phyloP scores from a whole-genome alignment of 92 coral and sea anemone genomes.

The Phenganax stokvisi region DNA sequence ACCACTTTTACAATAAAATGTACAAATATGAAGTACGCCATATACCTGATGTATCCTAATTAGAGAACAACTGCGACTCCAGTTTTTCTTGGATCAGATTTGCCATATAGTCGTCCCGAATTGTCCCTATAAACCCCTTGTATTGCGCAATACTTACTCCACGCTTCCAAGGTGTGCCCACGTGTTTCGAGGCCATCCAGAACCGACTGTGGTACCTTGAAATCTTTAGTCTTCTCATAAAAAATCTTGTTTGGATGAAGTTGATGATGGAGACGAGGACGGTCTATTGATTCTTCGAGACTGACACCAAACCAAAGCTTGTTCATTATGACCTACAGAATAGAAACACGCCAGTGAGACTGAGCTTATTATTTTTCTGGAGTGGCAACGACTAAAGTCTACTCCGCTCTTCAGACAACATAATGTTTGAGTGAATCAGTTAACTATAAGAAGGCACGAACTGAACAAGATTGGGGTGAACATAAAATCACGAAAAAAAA shows the following conservation, averaged over 20 bases:
- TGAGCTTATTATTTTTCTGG: too few species aligned
- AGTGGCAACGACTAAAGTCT: too few species aligned
- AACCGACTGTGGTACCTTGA: constrained; percentile 36
- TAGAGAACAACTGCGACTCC: constrained; percentile 40
- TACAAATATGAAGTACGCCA: too few species aligned
- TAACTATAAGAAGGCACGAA: too few species aligned
- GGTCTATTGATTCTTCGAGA: constrained; percentile 50
- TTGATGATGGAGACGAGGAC: constrained; percentile 65
- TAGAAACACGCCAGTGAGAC: neutral
- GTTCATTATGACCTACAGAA: constrained; percentile 62
- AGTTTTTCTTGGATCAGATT: constrained; percentile 67
- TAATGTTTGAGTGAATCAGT: too few species aligned
- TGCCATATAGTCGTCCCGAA: constrained; percentile 44
- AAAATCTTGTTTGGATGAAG: constrained; percentile 51
- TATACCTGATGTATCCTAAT: neutral
- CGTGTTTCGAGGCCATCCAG: constrained; percentile 44
- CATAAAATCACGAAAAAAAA: neutral
- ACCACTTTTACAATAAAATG: too few species aligned
- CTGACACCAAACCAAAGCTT: constrained; percentile 64
- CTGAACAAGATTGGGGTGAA: neutral
- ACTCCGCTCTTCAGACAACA: too few species aligned
- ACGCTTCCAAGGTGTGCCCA: constrained; percentile 43
- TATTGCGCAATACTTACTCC: constrained; percentile 39
- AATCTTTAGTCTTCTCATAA: constrained; percentile 32
- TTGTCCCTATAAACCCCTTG: constrained; percentile 60